These are phyloP conservation scores for Musca domestica DNA, from an alignment of 1,140 invertebrate genomes.

Conservation along the genomic window DNA sequence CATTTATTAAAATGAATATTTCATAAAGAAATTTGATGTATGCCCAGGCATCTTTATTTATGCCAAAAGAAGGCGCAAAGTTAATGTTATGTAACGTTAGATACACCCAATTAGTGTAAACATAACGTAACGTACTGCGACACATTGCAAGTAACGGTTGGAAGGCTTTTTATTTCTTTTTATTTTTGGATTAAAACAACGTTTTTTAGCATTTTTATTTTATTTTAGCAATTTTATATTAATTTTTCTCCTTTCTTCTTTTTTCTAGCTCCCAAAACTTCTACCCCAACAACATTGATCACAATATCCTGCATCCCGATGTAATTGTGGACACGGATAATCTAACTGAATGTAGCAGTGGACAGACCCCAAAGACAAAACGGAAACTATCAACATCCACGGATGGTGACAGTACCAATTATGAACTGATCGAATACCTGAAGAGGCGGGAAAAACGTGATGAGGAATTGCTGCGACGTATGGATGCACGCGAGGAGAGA, in stretches of 20 bases:
- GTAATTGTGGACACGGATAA: constrained; percentile 52
- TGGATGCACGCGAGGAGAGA: constrained; percentile 50
- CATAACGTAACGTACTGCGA: too few relatives aligned
- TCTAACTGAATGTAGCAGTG: constrained; percentile 44
- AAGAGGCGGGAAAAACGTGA: constrained; percentile 49
- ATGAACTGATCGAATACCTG: constrained; percentile 51
- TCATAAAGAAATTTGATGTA: too few relatives aligned
- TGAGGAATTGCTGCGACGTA: constrained; percentile 47
- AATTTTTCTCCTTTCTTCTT: background rate
- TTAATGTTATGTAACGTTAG: too few relatives aligned
- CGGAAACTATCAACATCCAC: constrained; percentile 50
- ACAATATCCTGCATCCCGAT: constrained; percentile 49
- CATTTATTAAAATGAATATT: too few relatives aligned
- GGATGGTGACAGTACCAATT: constrained; percentile 49
- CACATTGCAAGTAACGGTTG: background rate
- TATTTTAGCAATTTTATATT: background rate
- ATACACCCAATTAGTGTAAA: too few relatives aligned
- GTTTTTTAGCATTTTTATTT: too few relatives aligned
- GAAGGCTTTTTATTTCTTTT: background rate
- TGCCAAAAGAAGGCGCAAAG: too few relatives aligned
- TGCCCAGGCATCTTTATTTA: too few relatives aligned
- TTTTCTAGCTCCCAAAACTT: constrained; percentile 44
- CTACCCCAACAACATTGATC: constrained; percentile 45
- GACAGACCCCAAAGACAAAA: constrained; percentile 41
- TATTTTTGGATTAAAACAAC: too few relatives aligned